Conservation (phyloP, 2,797 vertebrate species). For the Argyrosomus regius region DNA sequence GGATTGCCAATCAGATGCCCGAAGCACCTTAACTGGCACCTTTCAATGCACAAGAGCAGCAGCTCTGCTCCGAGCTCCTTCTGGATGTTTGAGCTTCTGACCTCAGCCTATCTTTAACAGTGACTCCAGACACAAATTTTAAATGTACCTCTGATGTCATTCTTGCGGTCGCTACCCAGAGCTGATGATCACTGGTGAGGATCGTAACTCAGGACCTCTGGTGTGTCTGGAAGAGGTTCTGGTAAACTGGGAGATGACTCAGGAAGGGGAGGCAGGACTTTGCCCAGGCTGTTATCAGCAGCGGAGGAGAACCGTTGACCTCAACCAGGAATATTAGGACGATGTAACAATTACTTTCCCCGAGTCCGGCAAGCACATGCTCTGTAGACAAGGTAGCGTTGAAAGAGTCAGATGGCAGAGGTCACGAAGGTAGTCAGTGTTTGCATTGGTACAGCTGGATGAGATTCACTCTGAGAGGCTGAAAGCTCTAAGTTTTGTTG, state of each 20-base stretch:
- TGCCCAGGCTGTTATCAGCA: background rate
- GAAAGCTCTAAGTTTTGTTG: background rate
- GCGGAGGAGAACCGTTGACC: background rate
- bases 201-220: background rate
- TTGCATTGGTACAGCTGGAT: background rate
- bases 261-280: background rate
- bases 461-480: background rate
- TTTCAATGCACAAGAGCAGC: background rate
- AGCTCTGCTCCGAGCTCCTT: background rate
- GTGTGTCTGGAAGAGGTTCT: background rate
- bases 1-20: background rate
- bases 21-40: background rate
- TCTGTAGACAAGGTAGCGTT: background rate
- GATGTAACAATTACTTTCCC: background rate
- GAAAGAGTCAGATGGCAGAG: background rate
- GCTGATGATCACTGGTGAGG: background rate
- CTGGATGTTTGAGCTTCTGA: background rate
- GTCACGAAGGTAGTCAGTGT: background rate
- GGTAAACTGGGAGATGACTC: background rate
- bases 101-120: background rate
- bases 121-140: background rate
- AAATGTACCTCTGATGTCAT: background rate
- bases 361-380: background rate
- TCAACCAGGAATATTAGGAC: background rate
- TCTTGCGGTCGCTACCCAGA: conserved; percentile 3